Evolutionary conservation across 1,140 invertebrate genomes (phyloP), one percentile per base, ranked within the genome.

Genomic region (Onthophagus taurus): DNA sequence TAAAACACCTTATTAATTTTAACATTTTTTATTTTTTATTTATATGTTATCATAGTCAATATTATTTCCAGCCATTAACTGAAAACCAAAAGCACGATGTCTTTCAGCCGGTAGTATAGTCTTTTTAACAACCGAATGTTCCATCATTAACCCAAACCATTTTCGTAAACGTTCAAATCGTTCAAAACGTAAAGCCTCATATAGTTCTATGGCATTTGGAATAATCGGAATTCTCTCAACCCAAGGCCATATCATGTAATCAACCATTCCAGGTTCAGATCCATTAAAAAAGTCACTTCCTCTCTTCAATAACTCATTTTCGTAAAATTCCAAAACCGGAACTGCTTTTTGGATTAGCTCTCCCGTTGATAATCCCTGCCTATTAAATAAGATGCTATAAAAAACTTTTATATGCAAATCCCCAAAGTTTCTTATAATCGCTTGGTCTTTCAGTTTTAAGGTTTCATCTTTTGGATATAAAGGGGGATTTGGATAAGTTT

Each of bases 201-300:
- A 18, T 7, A 26, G 11, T 13, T 24, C 38, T 8, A 13, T 26
- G 4, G 8, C 16, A 7, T 26, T 26, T 11, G 17, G 19, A 8
- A 41, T 16, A 41, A 41, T 24, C 7, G 0, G 20, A 8, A 72
- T 56, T 48, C 83, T 72, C 62, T 90, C 85, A 49, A 81, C 80
- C 82, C 82, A 89, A 2, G 87, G 85, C 85, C 86, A 89, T 43
- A 89, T 80, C 83, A 88, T 88, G 44, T 85, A 83, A 61, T 89
- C 86, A n/a, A 80, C 69, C 71, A 84, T 84, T 12, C 81, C 82
- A 7, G 84, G 82, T 42, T 73, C 63, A 8, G 63, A 54, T 37
- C 83, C 83, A 47, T 71, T 72, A 55, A 83, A 78, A 53, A 77
- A 89, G 11, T 64, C 65, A 3, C 74, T 78, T 31, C 45, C 45